These are phyloP conservation scores for Orthosia gracilis DNA, from an alignment of 2,888 invertebrate species.

Conservation along the genomic window DNA sequence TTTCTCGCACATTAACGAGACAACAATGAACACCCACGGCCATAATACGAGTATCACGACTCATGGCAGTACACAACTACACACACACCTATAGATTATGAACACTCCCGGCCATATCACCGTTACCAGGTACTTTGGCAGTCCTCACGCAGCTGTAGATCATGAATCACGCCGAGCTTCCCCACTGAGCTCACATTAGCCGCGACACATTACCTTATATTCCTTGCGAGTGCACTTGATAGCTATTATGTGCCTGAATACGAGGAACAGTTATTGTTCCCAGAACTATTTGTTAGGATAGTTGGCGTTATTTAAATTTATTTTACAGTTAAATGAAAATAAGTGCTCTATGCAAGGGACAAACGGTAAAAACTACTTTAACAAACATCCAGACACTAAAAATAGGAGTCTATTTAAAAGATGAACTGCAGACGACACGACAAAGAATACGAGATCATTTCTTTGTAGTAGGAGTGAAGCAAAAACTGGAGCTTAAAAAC, in stretches of 20 bases:
- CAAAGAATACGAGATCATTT: too few species aligned
- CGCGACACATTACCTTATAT: constrained; percentile 47
- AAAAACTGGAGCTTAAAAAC: neutral
- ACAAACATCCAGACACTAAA: neutral
- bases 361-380: neutral
- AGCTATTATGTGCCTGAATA: constrained; percentile 36
- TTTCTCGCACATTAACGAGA: neutral
- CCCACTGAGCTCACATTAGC: constrained; percentile 29
- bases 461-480: neutral
- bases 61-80: constrained; percentile 5
- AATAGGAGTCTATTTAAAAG: neutral
- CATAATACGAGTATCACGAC: constrained; percentile 2
- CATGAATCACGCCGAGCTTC: constrained; percentile 37
- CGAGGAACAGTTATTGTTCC: constrained; percentile 37
- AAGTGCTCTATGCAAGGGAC: neutral
- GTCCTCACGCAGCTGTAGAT: neutral
- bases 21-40: constrained; percentile 24
- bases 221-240: constrained; percentile 44
- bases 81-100: neutral
- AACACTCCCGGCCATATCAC: neutral
- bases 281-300: constrained; percentile 12
- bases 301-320: constrained; percentile 6
- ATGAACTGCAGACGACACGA: neutral
- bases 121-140: constrained; percentile 21
- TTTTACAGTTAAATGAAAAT: constrained; percentile 9